These are phyloP conservation scores for Lepilemur ruficaudatus DNA, from an alignment of 2,797 vertebrate species.

Conservation along the genomic window DNA sequence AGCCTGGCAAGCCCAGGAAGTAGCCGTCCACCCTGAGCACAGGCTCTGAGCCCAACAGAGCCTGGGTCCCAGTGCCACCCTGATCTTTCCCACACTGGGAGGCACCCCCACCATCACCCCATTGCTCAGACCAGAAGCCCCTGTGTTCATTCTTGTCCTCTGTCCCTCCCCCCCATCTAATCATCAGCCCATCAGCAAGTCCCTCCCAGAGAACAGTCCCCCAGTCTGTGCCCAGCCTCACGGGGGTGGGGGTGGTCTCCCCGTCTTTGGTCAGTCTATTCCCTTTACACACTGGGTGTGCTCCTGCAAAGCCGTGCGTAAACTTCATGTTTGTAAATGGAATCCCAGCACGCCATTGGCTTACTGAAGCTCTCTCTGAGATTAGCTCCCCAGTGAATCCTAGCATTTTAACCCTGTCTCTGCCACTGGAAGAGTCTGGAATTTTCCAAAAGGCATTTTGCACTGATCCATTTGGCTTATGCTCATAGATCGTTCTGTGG, in stretches of 20 bases:
- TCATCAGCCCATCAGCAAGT: neutral
- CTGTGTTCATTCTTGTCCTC: rapidly evolving
- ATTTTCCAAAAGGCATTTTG: slow-evolving; percentile 3
- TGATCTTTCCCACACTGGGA: rapidly evolving
- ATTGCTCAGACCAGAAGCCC: neutral
- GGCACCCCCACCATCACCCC: neutral
- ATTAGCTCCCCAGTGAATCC: neutral
- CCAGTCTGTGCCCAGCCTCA: neutral
- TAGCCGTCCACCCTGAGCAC: rapidly evolving
- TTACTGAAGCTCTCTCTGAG: neutral
- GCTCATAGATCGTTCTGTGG: rapidly evolving
- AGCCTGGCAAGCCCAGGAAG: neutral
- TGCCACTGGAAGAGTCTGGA: neutral
- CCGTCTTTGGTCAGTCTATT: neutral
- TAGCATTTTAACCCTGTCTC: slow-evolving; percentile 27
- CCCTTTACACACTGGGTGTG: neutral
- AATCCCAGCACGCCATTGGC: neutral
- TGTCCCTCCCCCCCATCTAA: neutral
- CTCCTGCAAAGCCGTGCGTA: neutral
- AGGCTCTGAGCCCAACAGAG: neutral
- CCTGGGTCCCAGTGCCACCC: neutral
- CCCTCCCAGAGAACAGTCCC: neutral
- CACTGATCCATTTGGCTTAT: neutral
- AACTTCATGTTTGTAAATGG: slow-evolving; percentile 25
- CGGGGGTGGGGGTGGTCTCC: rapidly evolving